Conservation (phyloP, 2,113 vertebrate species). For the Girardinichthys multiradiatus region DNA sequence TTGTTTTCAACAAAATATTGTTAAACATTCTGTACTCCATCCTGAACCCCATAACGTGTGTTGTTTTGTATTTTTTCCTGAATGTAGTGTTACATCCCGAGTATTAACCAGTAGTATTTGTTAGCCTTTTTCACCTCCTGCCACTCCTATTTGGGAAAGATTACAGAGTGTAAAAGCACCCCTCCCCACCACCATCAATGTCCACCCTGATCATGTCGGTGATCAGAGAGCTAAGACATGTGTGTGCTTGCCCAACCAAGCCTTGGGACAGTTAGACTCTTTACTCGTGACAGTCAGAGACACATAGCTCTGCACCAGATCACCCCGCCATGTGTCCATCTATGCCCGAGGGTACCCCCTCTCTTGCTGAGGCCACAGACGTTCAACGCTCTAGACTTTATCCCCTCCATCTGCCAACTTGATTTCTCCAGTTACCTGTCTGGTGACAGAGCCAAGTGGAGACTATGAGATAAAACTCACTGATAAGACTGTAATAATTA, state of each 20-base stretch:
- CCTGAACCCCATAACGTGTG: neutral
- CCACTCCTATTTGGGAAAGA: conserved; percentile 29
- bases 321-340: conserved; percentile 41
- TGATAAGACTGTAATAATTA: conserved; percentile 63
- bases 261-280: conserved; percentile 62
- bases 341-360: conserved; percentile 56
- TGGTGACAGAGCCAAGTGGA: conserved; percentile 40
- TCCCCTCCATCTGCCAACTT: conserved; percentile 58
- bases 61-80: neutral
- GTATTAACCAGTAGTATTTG: neutral
- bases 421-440: conserved; percentile 56
- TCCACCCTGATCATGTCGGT: conserved; percentile 27
- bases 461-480: conserved; percentile 59
- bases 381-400: conserved; percentile 56
- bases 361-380: conserved; percentile 53
- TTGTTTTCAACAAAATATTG: no score
- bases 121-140: conserved; percentile 3
- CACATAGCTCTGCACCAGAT: conserved; percentile 40
- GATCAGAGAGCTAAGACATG: conserved; percentile 52
- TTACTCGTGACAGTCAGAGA: conserved; percentile 29
- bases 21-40: no score
- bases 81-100: neutral
- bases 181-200: conserved; percentile 25
- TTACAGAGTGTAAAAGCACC: conserved; percentile 43
- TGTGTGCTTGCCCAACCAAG: conserved; percentile 66